A percentile compares a stretch with the other conserved stretches of the same genome.
These are phyloP conservation scores for Amiota minor DNA, from an alignment of 2,888 invertebrate species.

Conservation along the genomic window DNA sequence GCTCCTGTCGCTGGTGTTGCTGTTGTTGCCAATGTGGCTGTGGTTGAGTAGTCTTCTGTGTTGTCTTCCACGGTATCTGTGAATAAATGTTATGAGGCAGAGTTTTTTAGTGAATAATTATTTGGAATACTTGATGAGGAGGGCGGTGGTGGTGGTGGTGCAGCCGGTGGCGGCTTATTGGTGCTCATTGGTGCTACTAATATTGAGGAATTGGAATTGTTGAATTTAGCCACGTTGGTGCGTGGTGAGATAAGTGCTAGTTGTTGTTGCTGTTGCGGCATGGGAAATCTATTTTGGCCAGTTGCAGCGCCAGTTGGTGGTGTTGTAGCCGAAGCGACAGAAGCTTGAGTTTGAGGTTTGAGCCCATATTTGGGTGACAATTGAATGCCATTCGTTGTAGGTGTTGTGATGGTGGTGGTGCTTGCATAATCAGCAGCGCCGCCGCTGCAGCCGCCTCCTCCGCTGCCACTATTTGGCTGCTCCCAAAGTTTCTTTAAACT, in stretches of 20 bases:
- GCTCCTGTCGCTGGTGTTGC: slow-evolving; percentile 33
- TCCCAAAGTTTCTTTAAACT: slow-evolving; percentile 95
- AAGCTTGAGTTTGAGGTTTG: slow-evolving; percentile 70
- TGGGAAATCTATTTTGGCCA: slow-evolving; percentile 30
- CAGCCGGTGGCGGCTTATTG: slow-evolving; percentile 69
- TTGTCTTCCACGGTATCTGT: slow-evolving; percentile 55
- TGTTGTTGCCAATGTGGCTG: slow-evolving; percentile 8
- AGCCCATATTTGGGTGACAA: slow-evolving; percentile 76
- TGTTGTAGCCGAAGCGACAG: slow-evolving; percentile 57
- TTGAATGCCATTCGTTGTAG: slow-evolving; percentile 49
- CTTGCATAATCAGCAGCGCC: slow-evolving; percentile 64
- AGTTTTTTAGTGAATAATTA: slow-evolving; percentile 58
- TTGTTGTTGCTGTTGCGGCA: slow-evolving; percentile 28
- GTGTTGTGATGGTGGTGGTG: slow-evolving; percentile 42
- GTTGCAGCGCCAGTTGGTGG: slow-evolving; percentile 9
- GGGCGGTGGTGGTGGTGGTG: slow-evolving; percentile 71
- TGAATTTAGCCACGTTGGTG: slow-evolving; percentile 29
- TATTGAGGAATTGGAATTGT: slow-evolving; percentile 2
- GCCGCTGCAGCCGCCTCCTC: slow-evolving; percentile 36
- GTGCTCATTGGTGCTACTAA: slow-evolving; percentile 37
- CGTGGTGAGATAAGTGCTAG: slow-evolving; percentile 49
- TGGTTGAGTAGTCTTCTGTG: neutral
- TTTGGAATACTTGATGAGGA: slow-evolving; percentile 53
- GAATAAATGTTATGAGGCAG: slow-evolving; percentile 71
- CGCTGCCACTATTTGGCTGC: slow-evolving; percentile 75